phyloP scores from a whole-genome alignment of 2,888 invertebrate genomes.

The Limnephilus rhombicus region DNA sequence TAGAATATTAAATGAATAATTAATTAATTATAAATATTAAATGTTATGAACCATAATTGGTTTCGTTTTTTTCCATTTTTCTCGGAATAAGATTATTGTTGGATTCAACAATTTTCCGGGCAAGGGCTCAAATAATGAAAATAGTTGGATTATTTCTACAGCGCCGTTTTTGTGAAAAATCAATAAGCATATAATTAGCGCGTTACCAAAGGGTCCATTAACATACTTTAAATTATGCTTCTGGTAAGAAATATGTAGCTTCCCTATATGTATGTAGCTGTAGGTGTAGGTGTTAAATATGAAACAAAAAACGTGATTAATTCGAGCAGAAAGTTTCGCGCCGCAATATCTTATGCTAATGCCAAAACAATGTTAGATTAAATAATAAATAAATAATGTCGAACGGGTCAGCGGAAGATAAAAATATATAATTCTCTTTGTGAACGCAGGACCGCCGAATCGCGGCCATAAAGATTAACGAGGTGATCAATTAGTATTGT shows the following conservation, averaged over 20 bases:
- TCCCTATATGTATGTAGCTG: no score
- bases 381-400: conserved; percentile 43
- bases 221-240: not conserved
- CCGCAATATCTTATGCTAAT: conserved; percentile 25
- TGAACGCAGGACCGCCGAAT: conserved; percentile 19
- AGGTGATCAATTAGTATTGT: conserved; percentile 59
- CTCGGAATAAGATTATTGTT: no score
- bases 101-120: no score
- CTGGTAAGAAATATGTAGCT: not conserved
- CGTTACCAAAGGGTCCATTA: no score
- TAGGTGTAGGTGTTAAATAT: not conserved
- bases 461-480: conserved; percentile 35
- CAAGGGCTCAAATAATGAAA: no score
- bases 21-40: no score
- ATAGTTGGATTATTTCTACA: no score
- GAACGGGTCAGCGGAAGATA: conserved; percentile 35
- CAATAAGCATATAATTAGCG: no score
- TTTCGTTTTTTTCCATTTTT: no score
- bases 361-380: conserved; percentile 37
- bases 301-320: not conserved
- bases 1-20: no score
- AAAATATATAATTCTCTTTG: conserved; percentile 31
- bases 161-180: no score
- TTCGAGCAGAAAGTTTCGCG: not conserved
- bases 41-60: no score